Evolutionary conservation across 2,888 invertebrate species (phyloP).

Genomic region (Diarsia mendica): DNA sequence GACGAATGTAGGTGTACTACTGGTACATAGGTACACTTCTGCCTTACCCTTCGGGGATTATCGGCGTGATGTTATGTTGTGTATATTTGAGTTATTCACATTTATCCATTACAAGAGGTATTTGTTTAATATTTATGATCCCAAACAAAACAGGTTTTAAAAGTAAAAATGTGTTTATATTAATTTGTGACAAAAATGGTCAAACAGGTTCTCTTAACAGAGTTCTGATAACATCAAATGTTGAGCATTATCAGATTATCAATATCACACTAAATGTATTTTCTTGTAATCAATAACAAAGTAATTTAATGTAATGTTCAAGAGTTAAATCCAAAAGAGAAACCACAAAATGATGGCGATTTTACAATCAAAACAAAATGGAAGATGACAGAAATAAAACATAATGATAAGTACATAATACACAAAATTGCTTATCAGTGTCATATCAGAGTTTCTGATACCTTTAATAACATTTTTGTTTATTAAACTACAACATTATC

Average conservation of each 20-base stretch:
- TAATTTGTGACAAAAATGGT: conserved; percentile 3
- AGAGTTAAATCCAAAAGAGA: neutral
- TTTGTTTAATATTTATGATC: conserved; percentile 36
- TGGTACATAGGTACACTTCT: too few species aligned
- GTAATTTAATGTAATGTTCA: neutral
- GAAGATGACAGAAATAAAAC: neutral
- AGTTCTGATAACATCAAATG: conserved; percentile 38
- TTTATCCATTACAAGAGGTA: neutral
- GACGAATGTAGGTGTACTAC: too few species aligned
- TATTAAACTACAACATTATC: neutral
- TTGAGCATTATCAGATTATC: conserved; percentile 18
- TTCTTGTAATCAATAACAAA: conserved; percentile 15
- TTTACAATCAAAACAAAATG: conserved; percentile 2
- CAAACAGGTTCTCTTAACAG: conserved; percentile 33
- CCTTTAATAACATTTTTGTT: conserved; percentile 2
- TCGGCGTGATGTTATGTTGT: too few species aligned
- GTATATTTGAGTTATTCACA: neutral
- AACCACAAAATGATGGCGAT: too few species aligned
- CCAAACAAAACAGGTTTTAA: conserved; percentile 8
- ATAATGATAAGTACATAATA: neutral
- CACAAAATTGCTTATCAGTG: conserved; percentile 12
- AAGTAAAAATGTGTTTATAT: conserved; percentile 9
- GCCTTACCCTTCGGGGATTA: too few species aligned
- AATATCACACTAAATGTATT: conserved; percentile 29
- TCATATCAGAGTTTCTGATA: neutral